Evolutionary conservation across 2,888 invertebrate species (phyloP).

Genomic region (Drosophila prostipennis): DNA sequence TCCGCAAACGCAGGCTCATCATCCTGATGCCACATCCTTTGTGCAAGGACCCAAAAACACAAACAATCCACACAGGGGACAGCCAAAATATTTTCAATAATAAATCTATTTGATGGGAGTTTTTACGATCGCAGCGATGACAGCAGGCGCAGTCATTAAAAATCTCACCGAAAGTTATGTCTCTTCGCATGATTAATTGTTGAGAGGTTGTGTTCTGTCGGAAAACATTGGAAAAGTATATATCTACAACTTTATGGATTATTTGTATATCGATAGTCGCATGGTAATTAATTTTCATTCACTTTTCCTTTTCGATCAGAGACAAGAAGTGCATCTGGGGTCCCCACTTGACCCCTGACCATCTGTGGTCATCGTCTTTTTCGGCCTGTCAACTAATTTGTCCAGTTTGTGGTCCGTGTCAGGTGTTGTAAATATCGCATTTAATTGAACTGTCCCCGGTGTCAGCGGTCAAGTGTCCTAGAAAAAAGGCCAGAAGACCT

Average conservation of each 20-base stretch:
- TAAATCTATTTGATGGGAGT: conserved; percentile 79
- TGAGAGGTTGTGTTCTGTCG: background rate
- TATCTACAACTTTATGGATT: conserved; percentile 33
- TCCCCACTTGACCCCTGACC: conserved; percentile 48
- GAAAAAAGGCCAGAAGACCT: conserved; percentile 18
- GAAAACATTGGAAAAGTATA: background rate
- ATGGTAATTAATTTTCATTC: conserved; percentile 64
- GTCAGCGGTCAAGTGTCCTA: conserved; percentile 28
- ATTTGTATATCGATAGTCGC: conserved; percentile 12
- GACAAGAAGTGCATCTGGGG: conserved; percentile 49
- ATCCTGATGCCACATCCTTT: conserved; percentile 25
- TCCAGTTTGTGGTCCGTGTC: conserved; percentile 71
- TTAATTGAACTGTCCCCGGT: conserved; percentile 69
- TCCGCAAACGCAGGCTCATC: conserved; percentile 23
- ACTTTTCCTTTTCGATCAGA: conserved; percentile 25
- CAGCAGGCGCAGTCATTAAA: conserved; percentile 79
- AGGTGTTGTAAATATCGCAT: conserved; percentile 68
- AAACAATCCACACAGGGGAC: conserved; percentile 70
- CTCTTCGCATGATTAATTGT: conserved; percentile 79
- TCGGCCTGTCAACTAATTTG: conserved; percentile 58
- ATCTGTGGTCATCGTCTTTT: conserved; percentile 36
- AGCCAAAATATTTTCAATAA: conserved; percentile 77
- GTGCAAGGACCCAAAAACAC: conserved; percentile 64
- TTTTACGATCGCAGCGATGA: conserved; percentile 59
- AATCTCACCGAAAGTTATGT: conserved; percentile 68